Evolutionary conservation across 2,113 vertebrate species (phyloP), one percentile per base, ranked within the genome.

Genomic region (Centropus bengalensis): DNA sequence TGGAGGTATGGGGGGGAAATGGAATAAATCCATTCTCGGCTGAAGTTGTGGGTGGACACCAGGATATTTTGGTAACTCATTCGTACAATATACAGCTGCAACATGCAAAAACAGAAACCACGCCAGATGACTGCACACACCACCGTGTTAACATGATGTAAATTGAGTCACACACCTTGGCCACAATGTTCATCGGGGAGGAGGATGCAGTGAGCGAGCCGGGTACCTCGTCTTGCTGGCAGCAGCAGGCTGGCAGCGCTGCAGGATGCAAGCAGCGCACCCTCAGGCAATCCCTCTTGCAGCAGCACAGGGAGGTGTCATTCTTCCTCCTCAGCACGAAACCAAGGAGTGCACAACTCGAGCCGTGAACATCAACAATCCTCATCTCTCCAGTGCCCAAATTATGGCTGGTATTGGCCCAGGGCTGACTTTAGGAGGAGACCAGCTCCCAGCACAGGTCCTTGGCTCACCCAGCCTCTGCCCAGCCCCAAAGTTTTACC

Each of bases 171-270:
- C 20, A 24, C 14, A 18, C 17, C 27, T 22, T 9, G 30, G 42
- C 33, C 24, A 6, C 0, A 1, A 3, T 17, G 15, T 19, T 83
- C 32, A 30, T 3, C 5, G 1, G 15, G 38, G 42, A 11, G 7
- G 27, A 69, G 38, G 19, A 33, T 5, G 22, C 62, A 49, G 36
- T 2, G 2, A 52, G 30, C 4, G 27, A 73, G 38, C 18, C 2
- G 1, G 14, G 13, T 32, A 32, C n/a, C 40, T 10, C 10, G 14
- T 23, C 40, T 17, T 36, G 36, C 28, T 3, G 0, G 26, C 20
- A 82, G 87, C 54, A 73, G n/a, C 30, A 28, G 18, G 49, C 16
- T 56, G 49, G 24, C 18, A 28, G 6, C 36, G 40, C 26, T 1
- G 1, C 2, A 2, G n/a, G n/a, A 49, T 2, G 45, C 40, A 38